Conservation (phyloP, 2,888 invertebrate genomes). For the Leptopilina myrica region DNA sequence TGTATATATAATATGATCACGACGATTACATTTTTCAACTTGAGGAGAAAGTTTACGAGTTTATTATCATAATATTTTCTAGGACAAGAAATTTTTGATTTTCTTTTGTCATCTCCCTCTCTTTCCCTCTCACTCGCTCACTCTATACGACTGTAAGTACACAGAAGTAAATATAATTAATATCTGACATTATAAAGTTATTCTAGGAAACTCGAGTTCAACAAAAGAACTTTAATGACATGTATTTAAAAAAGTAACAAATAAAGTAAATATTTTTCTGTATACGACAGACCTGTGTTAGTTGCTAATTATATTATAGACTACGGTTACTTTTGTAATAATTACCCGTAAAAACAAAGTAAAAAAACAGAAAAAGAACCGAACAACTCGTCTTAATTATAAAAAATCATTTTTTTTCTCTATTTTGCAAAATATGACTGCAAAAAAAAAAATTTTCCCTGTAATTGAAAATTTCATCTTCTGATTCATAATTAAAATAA, state of each 20-base stretch:
- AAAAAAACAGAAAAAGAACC: neutral
- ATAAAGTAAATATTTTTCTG: neutral
- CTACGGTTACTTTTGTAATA: neutral
- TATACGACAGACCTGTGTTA: neutral
- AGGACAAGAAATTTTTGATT: too few relatives aligned
- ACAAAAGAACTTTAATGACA: slow-evolving; percentile 10
- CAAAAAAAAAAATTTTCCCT: too few relatives aligned
- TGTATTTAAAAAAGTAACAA: slow-evolving; percentile 14
- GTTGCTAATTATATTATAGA: neutral
- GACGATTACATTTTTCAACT: neutral
- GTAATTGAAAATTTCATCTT: too few relatives aligned
- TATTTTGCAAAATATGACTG: too few relatives aligned
- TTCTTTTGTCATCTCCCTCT: too few relatives aligned
- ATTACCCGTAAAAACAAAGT: neutral
- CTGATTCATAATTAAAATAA: neutral
- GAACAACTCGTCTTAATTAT: neutral
- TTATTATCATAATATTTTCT: neutral
- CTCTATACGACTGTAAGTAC: too few relatives aligned
- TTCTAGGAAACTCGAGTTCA: neutral
- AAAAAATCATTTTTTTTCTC: neutral
- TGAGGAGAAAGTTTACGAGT: neutral
- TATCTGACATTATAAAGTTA: neutral
- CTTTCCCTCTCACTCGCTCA: too few relatives aligned
- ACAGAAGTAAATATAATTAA: neutral
- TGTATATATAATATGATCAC: neutral